A percentile compares a stretch with the other conserved stretches of the same genome.
Evolutionary conservation across 1,140 invertebrate genomes (phyloP).

Genomic region (Teleopsis dalmanni): DNA sequence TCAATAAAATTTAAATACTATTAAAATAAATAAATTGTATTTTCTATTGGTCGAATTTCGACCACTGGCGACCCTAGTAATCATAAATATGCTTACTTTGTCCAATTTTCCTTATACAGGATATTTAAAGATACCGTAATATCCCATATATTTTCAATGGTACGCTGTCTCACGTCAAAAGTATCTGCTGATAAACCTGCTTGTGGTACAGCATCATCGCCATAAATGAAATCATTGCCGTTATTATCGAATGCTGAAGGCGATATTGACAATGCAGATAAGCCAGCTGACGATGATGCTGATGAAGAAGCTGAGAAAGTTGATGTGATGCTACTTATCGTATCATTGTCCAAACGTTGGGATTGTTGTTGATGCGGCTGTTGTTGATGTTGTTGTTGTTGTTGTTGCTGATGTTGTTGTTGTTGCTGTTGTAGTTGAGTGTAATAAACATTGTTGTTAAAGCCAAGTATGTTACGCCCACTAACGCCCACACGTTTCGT

Average conservation of each 20-base stretch:
- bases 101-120: slow-evolving; percentile 92
- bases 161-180: slow-evolving; percentile 58
- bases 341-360: slow-evolving; percentile 21
- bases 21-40: too few species aligned
- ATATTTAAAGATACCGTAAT: slow-evolving; percentile 91
- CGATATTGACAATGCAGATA: slow-evolving; percentile 8
- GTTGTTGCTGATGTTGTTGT: slow-evolving; percentile 10
- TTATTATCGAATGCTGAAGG: slow-evolving; percentile 14
- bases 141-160: slow-evolving; percentile 87
- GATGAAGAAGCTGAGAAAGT: slow-evolving; percentile 17
- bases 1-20: too few species aligned
- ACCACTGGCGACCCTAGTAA: too few species aligned
- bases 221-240: slow-evolving; percentile 34
- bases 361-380: slow-evolving; percentile 19
- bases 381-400: slow-evolving; percentile 4
- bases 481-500: slow-evolving; percentile 45
- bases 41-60: too few species aligned
- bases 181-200: slow-evolving; percentile 46
- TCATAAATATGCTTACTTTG: slow-evolving; percentile 48
- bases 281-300: slow-evolving; percentile 14
- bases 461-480: slow-evolving; percentile 3
- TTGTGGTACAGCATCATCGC: slow-evolving; percentile 38
- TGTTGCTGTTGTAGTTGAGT: slow-evolving; percentile 8
- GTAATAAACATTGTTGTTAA: slow-evolving; percentile 13
- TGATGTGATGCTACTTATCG: slow-evolving; percentile 33